Percentiles rank a stretch among this genome's conserved stretches.
Conservation (phyloP, 2,113 vertebrate genomes). For the Papio anubis region DNA sequence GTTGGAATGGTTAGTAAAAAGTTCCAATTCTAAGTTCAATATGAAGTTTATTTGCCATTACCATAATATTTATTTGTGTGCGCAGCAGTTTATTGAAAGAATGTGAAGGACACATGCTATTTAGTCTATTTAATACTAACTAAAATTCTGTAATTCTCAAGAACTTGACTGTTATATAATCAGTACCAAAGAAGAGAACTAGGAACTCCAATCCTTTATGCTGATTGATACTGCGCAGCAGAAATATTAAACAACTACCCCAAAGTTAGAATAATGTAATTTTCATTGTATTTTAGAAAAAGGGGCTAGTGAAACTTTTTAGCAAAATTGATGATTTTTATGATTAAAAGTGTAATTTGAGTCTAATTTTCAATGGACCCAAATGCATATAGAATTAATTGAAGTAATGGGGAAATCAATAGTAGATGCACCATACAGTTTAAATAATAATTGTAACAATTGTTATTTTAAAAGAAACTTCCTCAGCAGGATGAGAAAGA, state of each 20-base stretch:
- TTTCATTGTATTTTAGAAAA: not conserved
- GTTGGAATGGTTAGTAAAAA: not conserved
- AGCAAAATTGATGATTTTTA: not conserved
- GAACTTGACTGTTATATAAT: not conserved
- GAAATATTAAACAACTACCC: not conserved
- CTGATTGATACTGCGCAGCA: not conserved
- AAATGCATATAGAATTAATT: not conserved
- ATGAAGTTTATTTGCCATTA: not conserved
- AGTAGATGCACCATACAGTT: not conserved
- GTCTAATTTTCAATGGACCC: not conserved
- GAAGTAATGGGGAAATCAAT: not conserved
- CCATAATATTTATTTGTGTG: not conserved
- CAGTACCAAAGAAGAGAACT: not conserved
- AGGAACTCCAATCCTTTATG: not conserved
- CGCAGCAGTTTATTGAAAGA: not conserved
- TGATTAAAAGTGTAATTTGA: not conserved
- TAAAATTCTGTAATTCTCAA: conserved; percentile 35
- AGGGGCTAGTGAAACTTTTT: not conserved
- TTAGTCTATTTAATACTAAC: not conserved
- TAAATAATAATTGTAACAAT: not conserved
- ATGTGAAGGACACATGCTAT: not conserved
- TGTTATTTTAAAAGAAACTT: not conserved
- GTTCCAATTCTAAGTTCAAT: not conserved
- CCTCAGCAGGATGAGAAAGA: not conserved
- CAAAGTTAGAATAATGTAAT: conserved; percentile 7